Evolutionary conservation across 2,113 vertebrate genomes (phyloP).

Genomic region (Anarhynchus alexandrinus): DNA sequence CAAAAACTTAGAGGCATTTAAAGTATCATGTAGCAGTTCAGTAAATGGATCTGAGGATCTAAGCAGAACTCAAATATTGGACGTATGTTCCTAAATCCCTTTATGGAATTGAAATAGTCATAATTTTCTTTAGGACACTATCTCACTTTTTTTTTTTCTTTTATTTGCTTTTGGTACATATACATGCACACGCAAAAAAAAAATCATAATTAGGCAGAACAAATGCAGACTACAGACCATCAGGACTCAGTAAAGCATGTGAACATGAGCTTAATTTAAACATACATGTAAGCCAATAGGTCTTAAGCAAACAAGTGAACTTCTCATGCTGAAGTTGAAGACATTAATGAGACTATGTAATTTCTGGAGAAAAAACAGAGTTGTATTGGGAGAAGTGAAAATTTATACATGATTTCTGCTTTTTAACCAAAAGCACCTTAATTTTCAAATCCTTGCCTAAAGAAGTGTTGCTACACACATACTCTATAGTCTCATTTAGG

Average conservation of each 20-base stretch:
- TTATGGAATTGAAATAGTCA: not conserved
- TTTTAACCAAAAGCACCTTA: not conserved
- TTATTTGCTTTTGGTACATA: not conserved
- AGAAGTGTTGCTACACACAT: not conserved
- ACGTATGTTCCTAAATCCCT: not conserved
- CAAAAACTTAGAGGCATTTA: not conserved
- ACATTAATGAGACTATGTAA: not conserved
- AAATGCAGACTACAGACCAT: not conserved
- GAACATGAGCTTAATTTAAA: not conserved
- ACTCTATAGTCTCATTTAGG: not conserved
- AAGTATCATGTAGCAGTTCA: not conserved
- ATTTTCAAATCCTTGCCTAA: not conserved
- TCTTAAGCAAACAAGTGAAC: not conserved
- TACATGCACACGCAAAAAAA: not conserved
- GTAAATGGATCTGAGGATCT: not conserved
- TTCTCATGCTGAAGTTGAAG: not conserved
- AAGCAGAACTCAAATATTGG: not conserved
- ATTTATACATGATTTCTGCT: not conserved
- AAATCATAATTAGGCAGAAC: not conserved
- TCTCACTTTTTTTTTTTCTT: not conserved
- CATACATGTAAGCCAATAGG: not conserved
- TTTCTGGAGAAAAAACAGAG: not conserved
- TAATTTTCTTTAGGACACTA: not conserved
- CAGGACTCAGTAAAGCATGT: not conserved
- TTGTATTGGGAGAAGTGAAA: not conserved